These are phyloP conservation scores for Erpornis zantholeuca DNA, from an alignment of 2,113 vertebrate species.

Conservation along the genomic window DNA sequence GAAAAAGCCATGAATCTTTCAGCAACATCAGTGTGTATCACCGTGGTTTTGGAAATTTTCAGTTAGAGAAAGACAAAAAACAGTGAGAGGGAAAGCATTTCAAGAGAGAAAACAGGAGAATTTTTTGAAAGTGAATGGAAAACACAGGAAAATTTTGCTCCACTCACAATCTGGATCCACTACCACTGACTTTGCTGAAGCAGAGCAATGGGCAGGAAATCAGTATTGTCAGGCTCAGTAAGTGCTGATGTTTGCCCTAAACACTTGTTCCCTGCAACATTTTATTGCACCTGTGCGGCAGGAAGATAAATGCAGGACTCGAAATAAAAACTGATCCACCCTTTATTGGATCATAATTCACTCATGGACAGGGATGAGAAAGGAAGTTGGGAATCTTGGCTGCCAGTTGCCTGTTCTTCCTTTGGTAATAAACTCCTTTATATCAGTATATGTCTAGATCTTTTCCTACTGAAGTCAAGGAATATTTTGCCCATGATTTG, in stretches of 20 bases:
- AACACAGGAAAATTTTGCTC: background rate
- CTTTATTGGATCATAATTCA: background rate
- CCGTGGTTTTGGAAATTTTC: background rate
- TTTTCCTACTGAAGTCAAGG: background rate
- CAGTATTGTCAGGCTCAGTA: background rate
- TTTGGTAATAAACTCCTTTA: background rate
- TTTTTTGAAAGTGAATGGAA: background rate
- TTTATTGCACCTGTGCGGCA: background rate
- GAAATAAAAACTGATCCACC: background rate
- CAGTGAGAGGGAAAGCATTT: background rate
- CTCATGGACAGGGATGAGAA: background rate
- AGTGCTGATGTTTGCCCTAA: background rate
- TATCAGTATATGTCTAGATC: background rate
- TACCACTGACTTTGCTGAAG: background rate
- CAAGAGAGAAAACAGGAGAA: accelerated
- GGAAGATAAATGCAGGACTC: background rate
- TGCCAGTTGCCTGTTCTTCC: background rate
- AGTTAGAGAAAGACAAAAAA: background rate
- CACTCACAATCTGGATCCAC: background rate
- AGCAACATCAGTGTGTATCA: accelerated
- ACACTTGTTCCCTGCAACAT: background rate
- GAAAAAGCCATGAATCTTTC: background rate
- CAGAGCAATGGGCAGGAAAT: background rate
- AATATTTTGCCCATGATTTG: background rate
- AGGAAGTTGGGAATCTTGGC: background rate